phyloP scores from a whole-genome alignment of 2,888 invertebrate genomes.

The Pseudanteris insignis region DNA sequence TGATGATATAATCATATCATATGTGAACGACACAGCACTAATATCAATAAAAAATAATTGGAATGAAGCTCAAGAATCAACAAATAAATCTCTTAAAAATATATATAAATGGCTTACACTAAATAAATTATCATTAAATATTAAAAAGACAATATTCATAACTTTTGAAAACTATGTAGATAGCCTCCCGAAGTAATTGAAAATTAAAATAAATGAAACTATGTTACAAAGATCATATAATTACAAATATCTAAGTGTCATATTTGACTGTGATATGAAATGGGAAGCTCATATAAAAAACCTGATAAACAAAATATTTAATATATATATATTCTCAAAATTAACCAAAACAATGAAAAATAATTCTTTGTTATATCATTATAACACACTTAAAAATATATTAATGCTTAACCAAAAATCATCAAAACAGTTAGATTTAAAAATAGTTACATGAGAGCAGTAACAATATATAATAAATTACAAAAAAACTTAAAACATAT shows the following conservation, averaged over 20 bases:
- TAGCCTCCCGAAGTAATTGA: not conserved
- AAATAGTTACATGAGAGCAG: too few relatives aligned
- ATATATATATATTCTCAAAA: too few relatives aligned
- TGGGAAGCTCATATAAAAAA: not conserved
- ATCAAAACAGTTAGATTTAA: too few relatives aligned
- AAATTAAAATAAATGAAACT: not conserved
- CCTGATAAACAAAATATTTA: too few relatives aligned
- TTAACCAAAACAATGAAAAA: too few relatives aligned
- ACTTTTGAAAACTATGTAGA: not conserved
- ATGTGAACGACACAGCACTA: not conserved
- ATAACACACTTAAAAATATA: too few relatives aligned
- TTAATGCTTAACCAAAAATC: too few relatives aligned
- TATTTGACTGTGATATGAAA: not conserved
- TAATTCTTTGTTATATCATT: too few relatives aligned
- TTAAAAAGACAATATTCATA: not conserved
- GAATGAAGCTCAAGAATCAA: not conserved
- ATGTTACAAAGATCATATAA: not conserved
- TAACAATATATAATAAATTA: too few relatives aligned
- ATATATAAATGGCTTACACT: not conserved
- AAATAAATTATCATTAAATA: not conserved
- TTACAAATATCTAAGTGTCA: not conserved
- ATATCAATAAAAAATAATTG: not conserved
- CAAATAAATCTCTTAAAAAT: not conserved
- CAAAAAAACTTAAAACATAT: too few relatives aligned
- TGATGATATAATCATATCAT: not conserved